These are phyloP conservation scores for Hofmannophila pseudospretella DNA, from an alignment of 2,888 invertebrate species.

Conservation along the genomic window DNA sequence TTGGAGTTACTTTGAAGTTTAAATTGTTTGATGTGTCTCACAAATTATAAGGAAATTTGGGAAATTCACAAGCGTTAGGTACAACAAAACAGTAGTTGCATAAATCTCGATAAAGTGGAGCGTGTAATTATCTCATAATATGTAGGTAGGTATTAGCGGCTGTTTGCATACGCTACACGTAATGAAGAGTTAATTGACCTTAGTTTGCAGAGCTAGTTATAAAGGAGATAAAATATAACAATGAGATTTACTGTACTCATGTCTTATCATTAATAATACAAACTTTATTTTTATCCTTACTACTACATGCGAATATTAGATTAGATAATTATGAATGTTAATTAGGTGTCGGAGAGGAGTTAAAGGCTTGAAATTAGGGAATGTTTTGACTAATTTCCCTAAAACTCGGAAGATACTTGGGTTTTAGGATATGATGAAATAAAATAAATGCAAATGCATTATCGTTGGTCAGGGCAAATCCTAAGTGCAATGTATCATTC, in stretches of 20 bases:
- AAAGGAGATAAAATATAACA: slow-evolving; percentile 4
- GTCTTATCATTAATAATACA: slow-evolving; percentile 6
- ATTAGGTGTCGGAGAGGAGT: not conserved
- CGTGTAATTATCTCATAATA: not conserved
- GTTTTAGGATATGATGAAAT: no score
- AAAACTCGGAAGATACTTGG: no score
- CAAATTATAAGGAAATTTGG: not conserved
- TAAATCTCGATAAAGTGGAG: not conserved
- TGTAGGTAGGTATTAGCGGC: not conserved
- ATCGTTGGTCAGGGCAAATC: no score
- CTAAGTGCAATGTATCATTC: no score
- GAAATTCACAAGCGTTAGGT: not conserved
- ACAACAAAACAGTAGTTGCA: not conserved
- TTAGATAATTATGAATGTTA: slow-evolving; percentile 1
- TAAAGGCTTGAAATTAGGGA: not conserved
- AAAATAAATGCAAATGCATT: no score
- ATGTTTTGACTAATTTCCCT: no score
- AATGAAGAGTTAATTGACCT: slow-evolving; percentile 5
- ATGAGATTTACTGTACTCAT: slow-evolving; percentile 2
- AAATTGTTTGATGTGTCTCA: not conserved
- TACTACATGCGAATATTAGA: not conserved
- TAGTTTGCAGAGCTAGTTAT: slow-evolving; percentile 1
- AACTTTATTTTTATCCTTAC: slow-evolving; percentile 2
- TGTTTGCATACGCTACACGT: slow-evolving; percentile 1
- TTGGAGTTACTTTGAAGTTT: not conserved